These are phyloP conservation scores for Scopus umbretta DNA, from an alignment of 2,113 vertebrate genomes.

Conservation along the genomic window DNA sequence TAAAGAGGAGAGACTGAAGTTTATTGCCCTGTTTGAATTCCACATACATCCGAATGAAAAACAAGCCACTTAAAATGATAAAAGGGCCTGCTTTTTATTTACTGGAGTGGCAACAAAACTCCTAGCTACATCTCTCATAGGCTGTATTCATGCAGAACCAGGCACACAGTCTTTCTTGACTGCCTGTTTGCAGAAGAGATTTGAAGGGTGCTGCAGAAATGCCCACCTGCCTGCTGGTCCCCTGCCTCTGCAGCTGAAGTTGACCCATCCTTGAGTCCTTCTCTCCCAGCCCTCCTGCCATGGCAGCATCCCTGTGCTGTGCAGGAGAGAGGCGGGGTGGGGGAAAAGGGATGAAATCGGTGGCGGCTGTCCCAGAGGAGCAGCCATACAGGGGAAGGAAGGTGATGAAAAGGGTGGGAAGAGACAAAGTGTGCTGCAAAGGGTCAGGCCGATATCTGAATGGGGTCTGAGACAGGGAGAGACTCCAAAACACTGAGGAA, in stretches of 20 bases:
- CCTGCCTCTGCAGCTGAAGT: not conserved
- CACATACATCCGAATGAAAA: not conserved
- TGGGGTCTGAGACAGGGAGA: not conserved
- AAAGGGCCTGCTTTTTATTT: not conserved
- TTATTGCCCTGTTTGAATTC: slow-evolving; percentile 10
- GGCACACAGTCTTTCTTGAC: not conserved
- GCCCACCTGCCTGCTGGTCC: not conserved
- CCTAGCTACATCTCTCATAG: not conserved
- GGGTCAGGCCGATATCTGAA: fast-evolving
- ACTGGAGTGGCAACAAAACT: not conserved
- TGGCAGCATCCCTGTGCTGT: not conserved
- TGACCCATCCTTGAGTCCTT: not conserved
- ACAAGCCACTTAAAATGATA: slow-evolving; percentile 13
- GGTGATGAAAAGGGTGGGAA: not conserved
- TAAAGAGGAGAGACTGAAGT: not conserved
- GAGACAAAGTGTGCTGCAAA: not conserved
- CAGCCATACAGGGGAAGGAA: not conserved
- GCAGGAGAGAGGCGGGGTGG: not conserved
- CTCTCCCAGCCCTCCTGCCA: not conserved
- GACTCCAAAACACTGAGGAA: not conserved
- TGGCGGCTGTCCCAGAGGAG: not conserved
- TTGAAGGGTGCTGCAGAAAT: not conserved
- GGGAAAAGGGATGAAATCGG: not conserved
- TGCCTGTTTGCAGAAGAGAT: not conserved
- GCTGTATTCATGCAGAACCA: not conserved